Evolutionary conservation across 2,797 vertebrate genomes (phyloP).

Genomic region (Antennarius maculatus): DNA sequence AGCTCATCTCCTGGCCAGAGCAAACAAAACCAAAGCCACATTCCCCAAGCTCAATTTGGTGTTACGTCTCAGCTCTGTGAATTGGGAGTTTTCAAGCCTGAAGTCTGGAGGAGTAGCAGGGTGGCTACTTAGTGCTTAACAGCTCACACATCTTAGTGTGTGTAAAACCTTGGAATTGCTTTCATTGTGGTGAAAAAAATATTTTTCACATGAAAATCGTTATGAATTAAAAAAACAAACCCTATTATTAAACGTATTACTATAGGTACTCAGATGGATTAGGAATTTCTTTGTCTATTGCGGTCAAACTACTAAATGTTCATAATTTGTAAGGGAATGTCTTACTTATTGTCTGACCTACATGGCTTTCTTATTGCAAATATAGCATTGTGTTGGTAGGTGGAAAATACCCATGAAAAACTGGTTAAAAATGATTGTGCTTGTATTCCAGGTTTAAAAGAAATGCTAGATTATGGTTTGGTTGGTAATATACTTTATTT

Average conservation of each 20-base stretch:
- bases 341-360: too few relatives aligned
- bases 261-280: background rate
- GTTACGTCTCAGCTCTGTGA: constrained; percentile 84
- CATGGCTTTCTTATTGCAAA: background rate
- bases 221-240: background rate
- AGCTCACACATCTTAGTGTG: constrained; percentile 52
- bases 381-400: too few relatives aligned
- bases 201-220: background rate
- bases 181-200: background rate
- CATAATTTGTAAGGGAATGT: background rate
- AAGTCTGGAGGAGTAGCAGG: constrained; percentile 76
- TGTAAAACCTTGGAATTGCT: constrained; percentile 8
- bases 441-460: too few relatives aligned
- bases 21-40: constrained; percentile 86
- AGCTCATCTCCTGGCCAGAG: constrained; percentile 87
- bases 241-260: too few relatives aligned
- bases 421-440: too few relatives aligned
- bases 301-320: background rate
- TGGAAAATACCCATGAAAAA: background rate
- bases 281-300: background rate
- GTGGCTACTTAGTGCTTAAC: constrained; percentile 74
- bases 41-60: constrained; percentile 88
- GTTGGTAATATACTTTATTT: background rate
- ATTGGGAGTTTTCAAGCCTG: constrained; percentile 80
- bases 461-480: background rate